Evolutionary conservation across 2,113 vertebrate genomes (phyloP), one percentile per base, ranked within the genome.

Genomic region (Herpetotheres cachinnans): DNA sequence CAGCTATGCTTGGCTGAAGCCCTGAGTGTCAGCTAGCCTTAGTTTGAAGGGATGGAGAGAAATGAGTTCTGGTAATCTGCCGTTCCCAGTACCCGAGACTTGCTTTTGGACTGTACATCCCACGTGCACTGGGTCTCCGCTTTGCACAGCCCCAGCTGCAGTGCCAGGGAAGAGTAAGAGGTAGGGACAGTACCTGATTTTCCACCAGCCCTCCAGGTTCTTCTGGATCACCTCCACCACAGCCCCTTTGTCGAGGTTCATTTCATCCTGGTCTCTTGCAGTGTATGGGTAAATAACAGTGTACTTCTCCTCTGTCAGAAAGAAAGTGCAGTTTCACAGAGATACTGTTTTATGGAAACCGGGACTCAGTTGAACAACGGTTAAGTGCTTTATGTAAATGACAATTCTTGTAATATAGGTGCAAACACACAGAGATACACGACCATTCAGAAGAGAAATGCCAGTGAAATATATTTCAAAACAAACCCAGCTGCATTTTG

Each of bases 161-260:
- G 36, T 38, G 24, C 25, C 44, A 44, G 21, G 29, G 32, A 92
- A 82, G 46, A 74, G 22, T 19, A 87, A 71, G 61, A 62, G 27
- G 52, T 32, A 89, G 58, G 16, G 25, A 25, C 4, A 10, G 72
- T 98, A 99, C 99, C 99, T 99, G 98, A 99, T 99, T 96, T 99
- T 99, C 99, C 99, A 99, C 99, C 99, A 99, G 96, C 99, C 99
- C 96, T 99, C 99, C 97, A 99, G 97, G 97, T 99, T 99, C 97
- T 99, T 99, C 98, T 99, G 99, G 93, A 99, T 98, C 94, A 99
- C 99, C 95, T 99, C 99, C 61, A 99, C 99, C 79, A 99, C 91
- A 78, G 98, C 99, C 47, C 99, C 99, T 92, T 98, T 99, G 97
- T 99, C 99, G 97, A 99, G 97, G 96, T 99, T 99, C 27, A 99